Conservation (phyloP, 1,140 invertebrate species). For the Diorhabda elongata region DNA sequence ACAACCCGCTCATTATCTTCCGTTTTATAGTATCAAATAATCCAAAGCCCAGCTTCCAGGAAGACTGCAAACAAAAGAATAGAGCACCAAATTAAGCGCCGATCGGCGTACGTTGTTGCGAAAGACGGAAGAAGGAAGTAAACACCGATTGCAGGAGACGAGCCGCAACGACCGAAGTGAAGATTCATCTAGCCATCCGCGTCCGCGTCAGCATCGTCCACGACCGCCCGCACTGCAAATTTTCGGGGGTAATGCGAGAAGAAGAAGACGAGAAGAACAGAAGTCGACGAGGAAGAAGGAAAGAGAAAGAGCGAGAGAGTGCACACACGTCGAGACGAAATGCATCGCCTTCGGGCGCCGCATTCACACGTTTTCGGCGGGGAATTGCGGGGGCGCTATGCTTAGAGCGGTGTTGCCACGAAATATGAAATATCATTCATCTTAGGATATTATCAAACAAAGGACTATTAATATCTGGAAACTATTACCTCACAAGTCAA, state of each 20-base stretch:
- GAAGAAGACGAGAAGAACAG: constrained; percentile 6
- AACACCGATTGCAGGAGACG: constrained; percentile 8
- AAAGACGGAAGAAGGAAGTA: constrained; percentile 17
- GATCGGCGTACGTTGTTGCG: constrained; percentile 4
- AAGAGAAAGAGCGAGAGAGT: background rate
- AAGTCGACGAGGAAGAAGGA: constrained; percentile 3
- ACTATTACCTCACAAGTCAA: too few relatives aligned
- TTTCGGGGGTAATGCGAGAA: constrained; percentile 15
- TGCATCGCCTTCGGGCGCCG: constrained; percentile 17
- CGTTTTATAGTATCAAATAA: background rate
- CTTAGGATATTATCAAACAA: background rate
- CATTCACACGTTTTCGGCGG: constrained; percentile 19
- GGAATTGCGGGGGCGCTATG: constrained; percentile 14
- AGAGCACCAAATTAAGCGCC: constrained; percentile 1
- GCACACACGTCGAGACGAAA: constrained; percentile 15
- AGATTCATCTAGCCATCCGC: constrained; percentile 1
- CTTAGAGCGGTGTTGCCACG: constrained; percentile 7
- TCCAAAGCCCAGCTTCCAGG: background rate
- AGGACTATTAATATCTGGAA: background rate
- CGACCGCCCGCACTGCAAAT: constrained; percentile 8
- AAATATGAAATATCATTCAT: background rate
- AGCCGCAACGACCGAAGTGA: background rate
- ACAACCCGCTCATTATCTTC: background rate
- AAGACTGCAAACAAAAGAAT: background rate
- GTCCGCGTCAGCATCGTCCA: constrained; percentile 4